Conservation (phyloP, 2,113 vertebrate species). For the Macaca fascicularis region DNA sequence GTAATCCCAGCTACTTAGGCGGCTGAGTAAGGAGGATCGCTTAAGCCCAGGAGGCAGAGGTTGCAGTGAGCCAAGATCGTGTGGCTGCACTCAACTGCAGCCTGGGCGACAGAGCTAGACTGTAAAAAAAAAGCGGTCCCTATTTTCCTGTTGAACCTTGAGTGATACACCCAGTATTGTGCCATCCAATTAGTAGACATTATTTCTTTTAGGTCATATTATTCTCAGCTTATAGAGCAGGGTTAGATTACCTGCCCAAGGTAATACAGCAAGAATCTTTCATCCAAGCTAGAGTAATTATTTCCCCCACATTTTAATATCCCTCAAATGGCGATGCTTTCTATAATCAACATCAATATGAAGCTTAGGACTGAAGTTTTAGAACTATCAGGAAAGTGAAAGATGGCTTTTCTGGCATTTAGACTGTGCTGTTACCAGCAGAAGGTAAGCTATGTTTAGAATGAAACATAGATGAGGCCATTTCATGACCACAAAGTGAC, state of each 20-base stretch:
- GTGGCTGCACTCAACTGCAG: no score
- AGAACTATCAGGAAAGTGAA: neutral
- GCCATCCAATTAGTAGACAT: neutral
- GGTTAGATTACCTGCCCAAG: neutral
- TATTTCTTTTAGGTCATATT: neutral
- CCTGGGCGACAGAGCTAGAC: no score
- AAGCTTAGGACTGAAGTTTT: neutral
- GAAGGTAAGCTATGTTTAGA: neutral
- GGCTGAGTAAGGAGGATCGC: no score
- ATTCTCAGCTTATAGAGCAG: neutral
- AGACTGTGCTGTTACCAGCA: neutral
- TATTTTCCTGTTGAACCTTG: neutral
- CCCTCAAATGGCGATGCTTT: neutral
- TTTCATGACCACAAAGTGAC: neutral
- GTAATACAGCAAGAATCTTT: neutral
- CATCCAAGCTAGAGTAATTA: neutral
- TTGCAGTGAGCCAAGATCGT: no score
- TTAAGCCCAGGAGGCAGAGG: no score
- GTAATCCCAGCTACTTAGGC: no score
- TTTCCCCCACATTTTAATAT: neutral
- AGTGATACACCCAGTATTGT: neutral
- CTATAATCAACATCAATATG: neutral
- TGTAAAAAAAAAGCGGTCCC: no score
- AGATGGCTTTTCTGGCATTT: neutral
- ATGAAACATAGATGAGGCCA: neutral